phyloP scores from a whole-genome alignment of 2,888 invertebrate species.

The Metallyticus violacea region DNA sequence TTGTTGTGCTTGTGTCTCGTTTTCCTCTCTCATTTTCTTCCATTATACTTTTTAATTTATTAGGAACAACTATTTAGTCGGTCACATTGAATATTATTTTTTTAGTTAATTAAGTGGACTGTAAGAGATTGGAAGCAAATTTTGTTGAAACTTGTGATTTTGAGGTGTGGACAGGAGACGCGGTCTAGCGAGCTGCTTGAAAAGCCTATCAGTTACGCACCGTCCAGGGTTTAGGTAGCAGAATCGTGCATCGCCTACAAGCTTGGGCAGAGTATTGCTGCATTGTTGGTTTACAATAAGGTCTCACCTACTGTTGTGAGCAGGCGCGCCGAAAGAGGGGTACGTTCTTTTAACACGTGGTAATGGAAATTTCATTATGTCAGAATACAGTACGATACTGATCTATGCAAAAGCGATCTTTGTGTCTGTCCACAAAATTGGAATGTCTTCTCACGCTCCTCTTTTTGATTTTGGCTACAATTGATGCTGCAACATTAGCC shows the following conservation, averaged over 20 bases:
- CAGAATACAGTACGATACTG: background rate
- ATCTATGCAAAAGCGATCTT: background rate
- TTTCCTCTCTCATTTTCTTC: too few species aligned
- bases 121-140: background rate
- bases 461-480: too few species aligned
- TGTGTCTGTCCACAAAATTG: too few species aligned
- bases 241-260: background rate
- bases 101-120: background rate
- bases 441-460: too few species aligned
- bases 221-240: background rate
- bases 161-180: background rate
- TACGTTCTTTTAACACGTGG: slow-evolving; percentile 11
- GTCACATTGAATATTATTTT: too few species aligned
- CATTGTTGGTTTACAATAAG: background rate
- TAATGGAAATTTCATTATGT: slow-evolving; percentile 18
- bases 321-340: background rate
- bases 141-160: background rate
- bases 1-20: too few species aligned
- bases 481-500: too few species aligned
- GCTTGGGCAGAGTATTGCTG: background rate
- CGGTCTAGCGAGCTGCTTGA: background rate
- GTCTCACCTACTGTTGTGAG: background rate
- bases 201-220: background rate
- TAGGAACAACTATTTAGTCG: too few species aligned
- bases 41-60: too few species aligned